Conservation (phyloP, 2,113 vertebrate genomes). For the Indicator indicator region DNA sequence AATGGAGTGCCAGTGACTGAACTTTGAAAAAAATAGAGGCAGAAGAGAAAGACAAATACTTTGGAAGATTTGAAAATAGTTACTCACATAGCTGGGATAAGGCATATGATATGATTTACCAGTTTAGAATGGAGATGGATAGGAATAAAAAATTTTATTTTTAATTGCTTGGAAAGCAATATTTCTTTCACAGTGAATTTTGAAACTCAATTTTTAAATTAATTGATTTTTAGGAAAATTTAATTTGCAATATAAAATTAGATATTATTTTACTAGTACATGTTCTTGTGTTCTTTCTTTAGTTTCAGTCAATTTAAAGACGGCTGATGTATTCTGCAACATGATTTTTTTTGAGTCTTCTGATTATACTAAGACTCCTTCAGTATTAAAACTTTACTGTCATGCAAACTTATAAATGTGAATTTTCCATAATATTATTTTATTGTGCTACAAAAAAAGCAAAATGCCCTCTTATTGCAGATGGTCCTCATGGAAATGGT, state of each 20-base stretch:
- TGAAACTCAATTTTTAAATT: neutral
- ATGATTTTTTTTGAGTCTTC: neutral
- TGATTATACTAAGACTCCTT: neutral
- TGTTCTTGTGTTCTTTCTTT: neutral
- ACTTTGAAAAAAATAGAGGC: neutral
- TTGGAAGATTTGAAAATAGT: neutral
- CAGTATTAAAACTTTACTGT: neutral
- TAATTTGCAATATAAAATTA: neutral
- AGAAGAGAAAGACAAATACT: neutral
- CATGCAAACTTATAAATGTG: neutral
- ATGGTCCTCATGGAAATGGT: neutral
- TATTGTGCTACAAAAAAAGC: neutral
- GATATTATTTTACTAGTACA: neutral
- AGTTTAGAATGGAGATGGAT: neutral
- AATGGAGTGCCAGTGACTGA: neutral
- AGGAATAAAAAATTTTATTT: neutral
- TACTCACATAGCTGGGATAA: neutral
- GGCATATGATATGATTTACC: neutral
- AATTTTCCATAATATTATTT: slow-evolving; percentile 24
- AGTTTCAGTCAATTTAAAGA: neutral
- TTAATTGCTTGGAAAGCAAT: neutral
- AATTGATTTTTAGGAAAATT: neutral
- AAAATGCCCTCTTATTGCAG: neutral
- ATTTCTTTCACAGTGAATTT: neutral
- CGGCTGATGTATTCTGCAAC: neutral